phyloP scores from a whole-genome alignment of 2,113 vertebrate species.

The Seriola aureovittata region DNA sequence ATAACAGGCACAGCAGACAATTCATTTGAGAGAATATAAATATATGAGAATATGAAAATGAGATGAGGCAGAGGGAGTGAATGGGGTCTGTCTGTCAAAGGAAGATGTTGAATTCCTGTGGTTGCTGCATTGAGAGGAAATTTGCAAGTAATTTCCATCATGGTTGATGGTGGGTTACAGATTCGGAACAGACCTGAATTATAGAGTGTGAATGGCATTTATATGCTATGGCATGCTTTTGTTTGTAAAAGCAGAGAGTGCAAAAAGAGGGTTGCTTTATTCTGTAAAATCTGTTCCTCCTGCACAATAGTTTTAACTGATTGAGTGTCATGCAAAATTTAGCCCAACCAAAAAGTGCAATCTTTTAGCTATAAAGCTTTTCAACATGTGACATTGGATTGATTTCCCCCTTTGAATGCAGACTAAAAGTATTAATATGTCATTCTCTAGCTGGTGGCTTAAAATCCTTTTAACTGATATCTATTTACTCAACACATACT shows the following conservation, averaged over 20 bases:
- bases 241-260: slow-evolving; percentile 14
- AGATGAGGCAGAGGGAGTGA: slow-evolving; percentile 27
- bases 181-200: slow-evolving; percentile 31
- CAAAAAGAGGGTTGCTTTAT: neutral
- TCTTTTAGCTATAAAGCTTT: neutral
- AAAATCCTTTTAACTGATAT: neutral
- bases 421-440: neutral
- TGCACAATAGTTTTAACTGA: neutral
- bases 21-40: slow-evolving; percentile 42
- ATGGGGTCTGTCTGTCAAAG: slow-evolving; percentile 22
- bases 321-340: neutral
- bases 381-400: neutral
- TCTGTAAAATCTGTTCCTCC: slow-evolving; percentile 1
- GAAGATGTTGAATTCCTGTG: slow-evolving; percentile 24
- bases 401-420: neutral
- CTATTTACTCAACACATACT: neutral
- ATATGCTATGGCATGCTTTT: slow-evolving; percentile 1
- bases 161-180: slow-evolving; percentile 18
- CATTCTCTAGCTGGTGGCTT: neutral
- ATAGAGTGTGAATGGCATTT: slow-evolving; percentile 14
- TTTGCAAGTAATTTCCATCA: slow-evolving; percentile 51
- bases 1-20: slow-evolving; percentile 31
- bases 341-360: neutral
- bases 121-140: slow-evolving; percentile 32
- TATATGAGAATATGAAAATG: slow-evolving; percentile 41